A percentile compares a stretch with the other conserved stretches of the same genome.
These are phyloP conservation scores for Tursiops truncatus DNA, from an alignment of 2,113 vertebrate genomes.

Conservation along the genomic window DNA sequence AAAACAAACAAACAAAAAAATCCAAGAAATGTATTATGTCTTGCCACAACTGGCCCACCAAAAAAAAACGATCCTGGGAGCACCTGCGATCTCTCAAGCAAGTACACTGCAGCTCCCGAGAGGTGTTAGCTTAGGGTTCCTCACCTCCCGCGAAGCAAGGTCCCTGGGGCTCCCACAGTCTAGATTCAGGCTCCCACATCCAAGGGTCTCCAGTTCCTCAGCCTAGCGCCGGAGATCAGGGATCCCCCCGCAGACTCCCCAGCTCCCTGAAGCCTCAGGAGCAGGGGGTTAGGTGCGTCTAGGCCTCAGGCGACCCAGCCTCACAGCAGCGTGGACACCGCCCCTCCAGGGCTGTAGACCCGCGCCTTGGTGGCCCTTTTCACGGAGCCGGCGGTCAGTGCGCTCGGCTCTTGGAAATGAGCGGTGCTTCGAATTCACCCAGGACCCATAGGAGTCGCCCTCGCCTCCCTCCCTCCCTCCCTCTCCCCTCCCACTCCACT, in stretches of 20 bases:
- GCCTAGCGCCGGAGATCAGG: fast-evolving
- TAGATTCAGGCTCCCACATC: not conserved
- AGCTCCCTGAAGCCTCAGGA: not conserved
- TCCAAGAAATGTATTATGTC: not conserved
- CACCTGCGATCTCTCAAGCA: not conserved
- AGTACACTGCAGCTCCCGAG: not conserved
- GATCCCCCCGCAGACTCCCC: not conserved
- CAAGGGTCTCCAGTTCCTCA: not conserved
- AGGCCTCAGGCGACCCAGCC: not conserved
- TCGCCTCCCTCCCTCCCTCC: not conserved
- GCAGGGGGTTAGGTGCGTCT: not conserved
- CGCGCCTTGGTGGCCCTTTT: too few species aligned
- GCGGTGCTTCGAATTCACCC: not conserved
- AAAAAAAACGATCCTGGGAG: not conserved
- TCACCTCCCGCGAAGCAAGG: not conserved
- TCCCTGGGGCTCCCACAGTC: not conserved
- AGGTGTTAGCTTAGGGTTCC: not conserved
- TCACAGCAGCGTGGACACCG: not conserved
- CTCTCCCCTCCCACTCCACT: too few species aligned
- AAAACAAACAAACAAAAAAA: not conserved
- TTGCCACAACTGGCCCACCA: not conserved
- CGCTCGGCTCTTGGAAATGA: too few species aligned
- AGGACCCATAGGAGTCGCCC: not conserved
- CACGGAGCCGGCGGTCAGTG: not conserved
- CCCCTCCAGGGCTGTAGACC: not conserved